These are phyloP conservation scores for Rhodinocichla rosea DNA, from an alignment of 2,113 vertebrate genomes.

Conservation along the genomic window DNA sequence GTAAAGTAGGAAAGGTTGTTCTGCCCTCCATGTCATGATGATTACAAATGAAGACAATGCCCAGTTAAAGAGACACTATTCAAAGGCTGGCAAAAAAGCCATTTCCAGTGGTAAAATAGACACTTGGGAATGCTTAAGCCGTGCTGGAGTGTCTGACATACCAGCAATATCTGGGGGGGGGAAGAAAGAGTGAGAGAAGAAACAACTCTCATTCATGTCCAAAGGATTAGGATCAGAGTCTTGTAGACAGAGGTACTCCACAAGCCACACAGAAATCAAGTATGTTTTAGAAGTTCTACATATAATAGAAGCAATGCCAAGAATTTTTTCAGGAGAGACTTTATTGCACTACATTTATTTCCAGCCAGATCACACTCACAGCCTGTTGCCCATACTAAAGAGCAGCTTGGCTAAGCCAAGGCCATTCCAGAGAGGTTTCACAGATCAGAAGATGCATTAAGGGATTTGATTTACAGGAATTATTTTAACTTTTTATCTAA, in stretches of 20 bases:
- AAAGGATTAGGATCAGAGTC: not conserved
- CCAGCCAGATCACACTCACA: not conserved
- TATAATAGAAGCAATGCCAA: not conserved
- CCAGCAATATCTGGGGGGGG: not conserved
- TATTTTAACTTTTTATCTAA: not conserved
- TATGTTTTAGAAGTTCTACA: not conserved
- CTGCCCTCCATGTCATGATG: not conserved
- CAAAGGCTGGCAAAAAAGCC: not conserved
- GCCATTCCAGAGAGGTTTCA: constrained; percentile 26
- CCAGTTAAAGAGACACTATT: not conserved
- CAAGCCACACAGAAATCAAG: not conserved
- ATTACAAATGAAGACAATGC: not conserved
- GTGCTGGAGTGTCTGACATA: not conserved
- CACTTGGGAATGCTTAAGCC: not conserved
- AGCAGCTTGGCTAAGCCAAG: not conserved
- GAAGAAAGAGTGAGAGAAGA: not conserved
- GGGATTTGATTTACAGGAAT: not conserved
- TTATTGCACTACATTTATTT: not conserved
- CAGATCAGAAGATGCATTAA: constrained; percentile 16
- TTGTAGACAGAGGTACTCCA: not conserved
- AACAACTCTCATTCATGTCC: not conserved
- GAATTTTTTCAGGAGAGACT: not conserved
- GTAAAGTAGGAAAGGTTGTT: not conserved
- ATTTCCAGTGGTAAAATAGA: not conserved
- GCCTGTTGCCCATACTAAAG: not conserved